Conservation (phyloP, 2,113 vertebrate species). For the Cebus imitator region DNA sequence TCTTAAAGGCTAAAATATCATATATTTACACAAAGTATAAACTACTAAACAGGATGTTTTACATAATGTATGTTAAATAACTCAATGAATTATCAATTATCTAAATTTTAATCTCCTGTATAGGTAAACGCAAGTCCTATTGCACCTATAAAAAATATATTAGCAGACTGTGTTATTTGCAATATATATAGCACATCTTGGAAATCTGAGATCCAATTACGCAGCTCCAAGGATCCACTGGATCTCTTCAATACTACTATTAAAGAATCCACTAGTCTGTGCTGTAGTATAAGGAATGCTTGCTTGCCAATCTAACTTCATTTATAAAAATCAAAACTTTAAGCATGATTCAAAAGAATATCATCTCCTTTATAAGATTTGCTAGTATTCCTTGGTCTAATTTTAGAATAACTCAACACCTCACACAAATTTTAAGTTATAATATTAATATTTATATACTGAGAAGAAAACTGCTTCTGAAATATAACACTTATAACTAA, state of each 20-base stretch:
- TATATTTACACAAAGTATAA: neutral
- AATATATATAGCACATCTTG: conserved; percentile 39
- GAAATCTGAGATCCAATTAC: conserved; percentile 33
- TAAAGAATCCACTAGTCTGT: conserved; percentile 84
- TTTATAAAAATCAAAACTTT: conserved; percentile 40
- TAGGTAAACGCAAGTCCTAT: neutral
- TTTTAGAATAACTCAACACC: conserved; percentile 73
- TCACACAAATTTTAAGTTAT: conserved; percentile 64
- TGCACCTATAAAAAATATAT: neutral
- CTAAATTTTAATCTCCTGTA: neutral
- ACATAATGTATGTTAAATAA: conserved; percentile 5
- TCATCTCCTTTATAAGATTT: conserved; percentile 72
- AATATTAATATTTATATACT: conserved; percentile 75
- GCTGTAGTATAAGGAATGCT: conserved; percentile 83
- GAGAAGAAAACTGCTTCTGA: conserved; percentile 70
- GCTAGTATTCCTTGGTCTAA: conserved; percentile 61
- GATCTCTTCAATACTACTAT: conserved; percentile 46
- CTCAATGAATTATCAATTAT: neutral
- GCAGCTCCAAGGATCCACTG: neutral
- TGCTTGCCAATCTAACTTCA: neutral
- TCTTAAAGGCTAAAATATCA: conserved; percentile 46
- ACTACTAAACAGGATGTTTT: conserved; percentile 21
- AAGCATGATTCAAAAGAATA: conserved; percentile 73
- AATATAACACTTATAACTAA: conserved; percentile 64
- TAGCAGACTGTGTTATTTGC: neutral